Conservation (phyloP, 2,113 vertebrate genomes). For the Pedionomus torquatus region DNA sequence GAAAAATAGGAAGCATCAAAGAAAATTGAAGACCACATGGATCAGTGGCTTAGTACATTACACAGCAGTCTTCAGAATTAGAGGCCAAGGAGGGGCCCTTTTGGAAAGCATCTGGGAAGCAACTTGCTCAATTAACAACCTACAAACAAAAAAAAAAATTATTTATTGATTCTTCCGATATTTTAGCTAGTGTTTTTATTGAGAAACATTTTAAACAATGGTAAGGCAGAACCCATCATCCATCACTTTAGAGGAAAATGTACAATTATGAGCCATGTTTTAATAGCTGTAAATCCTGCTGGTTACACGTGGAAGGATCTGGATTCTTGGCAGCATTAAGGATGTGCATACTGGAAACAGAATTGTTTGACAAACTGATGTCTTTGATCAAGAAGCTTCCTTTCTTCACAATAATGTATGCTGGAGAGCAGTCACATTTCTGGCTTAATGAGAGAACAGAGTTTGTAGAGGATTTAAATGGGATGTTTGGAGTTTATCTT, state of each 20-base stretch:
- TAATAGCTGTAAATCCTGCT: background rate
- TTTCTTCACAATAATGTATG: background rate
- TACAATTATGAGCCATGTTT: background rate
- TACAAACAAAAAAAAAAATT: background rate
- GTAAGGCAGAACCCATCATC: background rate
- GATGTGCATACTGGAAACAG: background rate
- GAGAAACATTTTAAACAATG: background rate
- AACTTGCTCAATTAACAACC: background rate
- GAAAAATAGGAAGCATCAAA: background rate
- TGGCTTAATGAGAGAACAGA: background rate
- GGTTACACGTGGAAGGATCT: background rate
- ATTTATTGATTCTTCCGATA: background rate
- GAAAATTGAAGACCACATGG: constrained; percentile 11
- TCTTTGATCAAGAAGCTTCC: background rate
- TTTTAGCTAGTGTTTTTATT: background rate
- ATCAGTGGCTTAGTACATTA: background rate
- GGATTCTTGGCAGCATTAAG: background rate
- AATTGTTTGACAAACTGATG: background rate
- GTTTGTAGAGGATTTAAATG: background rate
- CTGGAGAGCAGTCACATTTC: background rate
- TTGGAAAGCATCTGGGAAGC: background rate
- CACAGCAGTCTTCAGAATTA: background rate
- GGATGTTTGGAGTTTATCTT: background rate
- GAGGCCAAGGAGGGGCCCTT: background rate
- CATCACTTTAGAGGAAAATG: background rate